Evolutionary conservation across 2,113 vertebrate species (phyloP).

Genomic region (Brevimyrus niger): DNA sequence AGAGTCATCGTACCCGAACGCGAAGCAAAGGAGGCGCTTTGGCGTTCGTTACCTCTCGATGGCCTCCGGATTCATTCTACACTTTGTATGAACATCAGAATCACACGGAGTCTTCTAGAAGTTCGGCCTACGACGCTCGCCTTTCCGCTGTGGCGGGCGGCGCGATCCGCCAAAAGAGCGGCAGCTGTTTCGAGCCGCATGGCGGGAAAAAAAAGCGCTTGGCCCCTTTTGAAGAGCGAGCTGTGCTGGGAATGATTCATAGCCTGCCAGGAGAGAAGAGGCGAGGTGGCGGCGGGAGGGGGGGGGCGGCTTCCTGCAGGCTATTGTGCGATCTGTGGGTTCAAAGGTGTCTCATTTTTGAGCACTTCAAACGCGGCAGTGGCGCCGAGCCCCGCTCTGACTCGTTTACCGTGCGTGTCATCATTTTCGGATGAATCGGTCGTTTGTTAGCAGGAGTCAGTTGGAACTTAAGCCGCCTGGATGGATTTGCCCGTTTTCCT

Average conservation of each 20-base stretch:
- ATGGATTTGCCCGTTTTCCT: background rate
- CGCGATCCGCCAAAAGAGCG: constrained; percentile 12
- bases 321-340: constrained; percentile 36
- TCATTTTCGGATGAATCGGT: background rate
- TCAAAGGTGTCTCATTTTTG: constrained; percentile 28
- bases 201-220: constrained; percentile 10
- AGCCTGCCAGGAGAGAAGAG: constrained; percentile 42
- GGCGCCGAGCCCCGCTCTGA: background rate
- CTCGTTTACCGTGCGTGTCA: background rate
- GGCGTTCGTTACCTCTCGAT: background rate
- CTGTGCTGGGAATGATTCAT: constrained; percentile 54
- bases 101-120: background rate
- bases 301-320: constrained; percentile 38
- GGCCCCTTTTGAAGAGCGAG: constrained; percentile 40
- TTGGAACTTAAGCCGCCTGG: background rate
- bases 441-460: background rate
- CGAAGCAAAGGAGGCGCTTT: background rate
- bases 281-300: background rate
- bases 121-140: background rate
- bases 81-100: background rate
- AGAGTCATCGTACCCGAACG: background rate
- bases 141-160: background rate
- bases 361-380: background rate
- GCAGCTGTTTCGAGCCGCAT: constrained; percentile 28
- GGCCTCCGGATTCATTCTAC: background rate